Base-by-base conservation (phyloP, 2,888 invertebrate species). In the Melangyna quadrimaculata region DNA sequence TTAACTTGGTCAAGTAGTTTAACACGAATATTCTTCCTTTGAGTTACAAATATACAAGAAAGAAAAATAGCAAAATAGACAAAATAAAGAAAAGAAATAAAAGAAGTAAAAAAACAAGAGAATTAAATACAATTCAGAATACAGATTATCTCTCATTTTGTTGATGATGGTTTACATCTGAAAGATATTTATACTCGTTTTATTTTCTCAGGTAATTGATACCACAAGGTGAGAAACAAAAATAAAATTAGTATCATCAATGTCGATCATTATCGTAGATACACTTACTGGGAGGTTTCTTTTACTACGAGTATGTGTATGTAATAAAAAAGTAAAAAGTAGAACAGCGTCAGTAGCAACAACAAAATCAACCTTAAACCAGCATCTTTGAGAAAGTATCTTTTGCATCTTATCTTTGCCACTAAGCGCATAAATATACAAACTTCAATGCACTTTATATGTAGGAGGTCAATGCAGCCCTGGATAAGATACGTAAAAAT, bases 381-480 rank as follows among this genome's bases (percentile, higher is more conserved):
- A 55, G 37, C 27, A 53, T 53, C 53, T 55, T 32, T 27, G 40
- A 43, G 55, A 70, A 70, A 55, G 67, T 67, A 51, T 67, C 48
- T 77, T 61, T 70, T 63, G 73, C 51, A 63, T 83, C 79, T 83
- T 83, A 83, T 78, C 78, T 78, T 14, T 27, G 27, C 74, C 70
- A 71, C 77, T 80, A 81, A 77, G 77, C 80, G 86, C 65, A 81
- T 86, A 86, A 81, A 78, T 86, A 81, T 78, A 86, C 29, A 35
- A 81, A 81, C 81, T 78, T 81, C 70, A 72, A 73, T 73, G 81
- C 86, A 77, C 69, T 86, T n/a, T 86, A 70, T 70, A 73, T 65
- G 86, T 81, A 86, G 86, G 81, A 86, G 86, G 86, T 86, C 81
- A 81, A 80, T 80, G 37, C 45, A 55, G 75, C 80, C 72, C 73